Conservation (phyloP, 1,140 invertebrate species). For the Planococcus citri region DNA sequence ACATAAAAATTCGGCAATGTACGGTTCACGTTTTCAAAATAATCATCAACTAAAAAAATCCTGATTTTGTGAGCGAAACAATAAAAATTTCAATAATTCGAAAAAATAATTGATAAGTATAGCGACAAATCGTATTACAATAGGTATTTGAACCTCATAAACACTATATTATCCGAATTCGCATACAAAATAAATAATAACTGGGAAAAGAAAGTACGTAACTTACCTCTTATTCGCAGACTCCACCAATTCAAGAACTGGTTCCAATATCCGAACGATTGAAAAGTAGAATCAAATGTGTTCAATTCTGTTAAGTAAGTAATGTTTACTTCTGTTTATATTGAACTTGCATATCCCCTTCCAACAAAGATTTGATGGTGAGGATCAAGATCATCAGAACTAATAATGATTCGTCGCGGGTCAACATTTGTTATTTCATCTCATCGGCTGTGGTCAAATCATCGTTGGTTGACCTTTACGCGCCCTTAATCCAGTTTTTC, state of each 20-base stretch:
- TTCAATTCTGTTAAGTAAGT: not conserved
- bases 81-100: too few relatives aligned
- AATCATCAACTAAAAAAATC: too few relatives aligned
- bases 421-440: not conserved
- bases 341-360: not conserved
- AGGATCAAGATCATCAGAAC: constrained; percentile 2
- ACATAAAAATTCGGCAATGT: too few relatives aligned
- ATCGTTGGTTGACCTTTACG: constrained; percentile 17
- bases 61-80: too few relatives aligned
- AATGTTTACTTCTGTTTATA: not conserved
- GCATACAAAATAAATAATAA: not conserved
- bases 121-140: too few relatives aligned
- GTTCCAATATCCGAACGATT: not conserved
- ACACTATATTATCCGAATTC: too few relatives aligned
- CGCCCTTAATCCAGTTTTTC: constrained; percentile 19
- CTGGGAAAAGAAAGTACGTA: not conserved
- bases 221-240: not conserved
- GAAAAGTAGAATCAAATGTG: not conserved
- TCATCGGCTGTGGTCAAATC: not conserved
- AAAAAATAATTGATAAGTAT: too few relatives aligned
- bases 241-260: not conserved
- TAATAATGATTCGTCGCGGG: not conserved
- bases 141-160: too few relatives aligned
- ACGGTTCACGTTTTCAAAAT: too few relatives aligned
- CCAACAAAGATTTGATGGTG: not conserved